Evolutionary conservation across 2,888 invertebrate species (phyloP).

Genomic region (Griposia aprilina): DNA sequence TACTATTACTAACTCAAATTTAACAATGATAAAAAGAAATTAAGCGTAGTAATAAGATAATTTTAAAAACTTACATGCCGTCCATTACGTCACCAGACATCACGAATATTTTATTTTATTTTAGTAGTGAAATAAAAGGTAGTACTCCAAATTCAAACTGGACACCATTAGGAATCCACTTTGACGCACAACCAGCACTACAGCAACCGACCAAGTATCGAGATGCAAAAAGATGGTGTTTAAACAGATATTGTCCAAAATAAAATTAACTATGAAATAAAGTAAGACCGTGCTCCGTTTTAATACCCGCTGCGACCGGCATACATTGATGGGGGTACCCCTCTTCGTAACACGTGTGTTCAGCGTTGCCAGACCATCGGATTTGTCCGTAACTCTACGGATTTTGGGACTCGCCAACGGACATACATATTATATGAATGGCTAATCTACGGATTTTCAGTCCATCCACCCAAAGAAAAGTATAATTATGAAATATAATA

Average conservation of each 20-base stretch:
- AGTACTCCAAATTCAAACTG: neutral
- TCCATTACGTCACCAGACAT: neutral
- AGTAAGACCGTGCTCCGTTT: neutral
- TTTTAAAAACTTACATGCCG: conserved; percentile 21
- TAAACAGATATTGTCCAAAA: neutral
- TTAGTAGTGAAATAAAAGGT: neutral
- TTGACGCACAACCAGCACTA: neutral
- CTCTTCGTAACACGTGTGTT: neutral
- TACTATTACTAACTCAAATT: neutral
- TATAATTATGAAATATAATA: neutral
- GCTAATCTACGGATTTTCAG: neutral
- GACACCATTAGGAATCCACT: neutral
- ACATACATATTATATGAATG: neutral
- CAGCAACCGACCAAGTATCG: neutral
- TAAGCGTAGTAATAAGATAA: neutral
- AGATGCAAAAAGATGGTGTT: neutral
- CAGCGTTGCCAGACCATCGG: neutral
- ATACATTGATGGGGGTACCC: neutral
- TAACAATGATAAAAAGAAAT: neutral
- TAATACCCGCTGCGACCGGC: neutral
- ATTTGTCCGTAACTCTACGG: neutral
- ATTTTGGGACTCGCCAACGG: neutral
- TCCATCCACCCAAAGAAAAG: neutral
- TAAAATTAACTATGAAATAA: neutral
- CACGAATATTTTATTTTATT: neutral